A percentile compares a stretch with the other conserved stretches of the same genome.
Evolutionary conservation across 2,888 invertebrate genomes (phyloP).

Genomic region (Pterostichus madidus): DNA sequence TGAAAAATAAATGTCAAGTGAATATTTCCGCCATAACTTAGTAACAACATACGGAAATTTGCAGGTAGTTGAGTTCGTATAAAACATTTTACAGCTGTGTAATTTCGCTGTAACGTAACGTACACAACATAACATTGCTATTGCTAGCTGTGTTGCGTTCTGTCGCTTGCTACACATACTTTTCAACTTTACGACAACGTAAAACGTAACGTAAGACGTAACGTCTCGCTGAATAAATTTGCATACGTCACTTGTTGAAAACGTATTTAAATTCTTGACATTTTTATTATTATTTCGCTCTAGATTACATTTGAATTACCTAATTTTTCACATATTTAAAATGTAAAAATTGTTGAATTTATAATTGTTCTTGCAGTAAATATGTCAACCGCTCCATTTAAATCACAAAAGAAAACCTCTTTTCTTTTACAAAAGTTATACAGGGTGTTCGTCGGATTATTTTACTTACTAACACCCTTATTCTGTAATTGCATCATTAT

Average conservation of each 20-base stretch:
- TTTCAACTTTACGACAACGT: constrained; percentile 48
- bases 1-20: constrained; percentile 18
- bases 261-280: constrained; percentile 40
- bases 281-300: constrained; percentile 28
- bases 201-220: constrained; percentile 30
- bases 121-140: constrained; percentile 30
- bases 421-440: too few relatives aligned
- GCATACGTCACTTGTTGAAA: constrained; percentile 52
- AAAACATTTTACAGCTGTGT: constrained; percentile 33
- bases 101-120: constrained; percentile 3
- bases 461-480: too few relatives aligned
- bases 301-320: constrained; percentile 29
- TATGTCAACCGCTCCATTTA: neutral
- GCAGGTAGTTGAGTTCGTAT: constrained; percentile 8
- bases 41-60: constrained; percentile 2
- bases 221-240: constrained; percentile 32
- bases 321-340: constrained; percentile 30
- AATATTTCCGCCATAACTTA: neutral
- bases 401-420: too few relatives aligned
- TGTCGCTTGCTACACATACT: constrained; percentile 20
- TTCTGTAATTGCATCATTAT: too few relatives aligned
- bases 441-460: too few relatives aligned
- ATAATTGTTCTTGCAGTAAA: too few relatives aligned
- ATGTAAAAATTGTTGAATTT: neutral
- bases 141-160: neutral